phyloP scores from a whole-genome alignment of 2,113 vertebrate genomes.

The Cairina moschata region DNA sequence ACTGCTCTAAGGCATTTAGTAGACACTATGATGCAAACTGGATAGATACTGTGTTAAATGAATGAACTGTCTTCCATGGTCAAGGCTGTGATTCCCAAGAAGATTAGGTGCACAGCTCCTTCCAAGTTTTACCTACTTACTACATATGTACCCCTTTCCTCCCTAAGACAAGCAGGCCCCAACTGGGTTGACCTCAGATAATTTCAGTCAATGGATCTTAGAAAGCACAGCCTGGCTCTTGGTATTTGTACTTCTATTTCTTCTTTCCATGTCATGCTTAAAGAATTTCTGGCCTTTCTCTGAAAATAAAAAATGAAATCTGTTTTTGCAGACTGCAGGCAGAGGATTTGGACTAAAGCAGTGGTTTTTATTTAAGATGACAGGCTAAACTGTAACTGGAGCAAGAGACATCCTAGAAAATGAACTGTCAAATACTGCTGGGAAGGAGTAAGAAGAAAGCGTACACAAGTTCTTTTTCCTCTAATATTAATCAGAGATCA shows the following conservation, averaged over 20 bases:
- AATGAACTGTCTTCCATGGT: not conserved
- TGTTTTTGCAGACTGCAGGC: not conserved
- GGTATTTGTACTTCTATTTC: not conserved
- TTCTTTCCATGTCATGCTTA: not conserved
- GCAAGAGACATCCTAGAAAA: not conserved
- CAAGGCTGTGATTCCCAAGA: not conserved
- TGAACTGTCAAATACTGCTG: not conserved
- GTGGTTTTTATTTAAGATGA: constrained; percentile 2
- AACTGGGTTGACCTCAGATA: not conserved
- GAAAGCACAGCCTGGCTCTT: not conserved
- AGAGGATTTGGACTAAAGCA: not conserved
- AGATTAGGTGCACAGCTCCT: not conserved
- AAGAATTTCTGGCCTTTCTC: not conserved
- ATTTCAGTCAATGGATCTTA: not conserved
- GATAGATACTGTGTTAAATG: not conserved
- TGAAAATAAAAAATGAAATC: not conserved
- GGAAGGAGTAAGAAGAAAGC: not conserved
- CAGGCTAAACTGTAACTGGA: not conserved
- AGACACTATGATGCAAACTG: not conserved
- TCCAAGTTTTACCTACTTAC: not conserved
- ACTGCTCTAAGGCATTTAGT: not conserved
- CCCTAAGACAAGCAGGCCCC: not conserved
- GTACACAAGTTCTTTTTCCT: not conserved
- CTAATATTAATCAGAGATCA: constrained; percentile 25
- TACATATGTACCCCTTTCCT: not conserved